Evolutionary conservation across 2,888 invertebrate genomes (phyloP).

Genomic region (Hanleya hanleyi): DNA sequence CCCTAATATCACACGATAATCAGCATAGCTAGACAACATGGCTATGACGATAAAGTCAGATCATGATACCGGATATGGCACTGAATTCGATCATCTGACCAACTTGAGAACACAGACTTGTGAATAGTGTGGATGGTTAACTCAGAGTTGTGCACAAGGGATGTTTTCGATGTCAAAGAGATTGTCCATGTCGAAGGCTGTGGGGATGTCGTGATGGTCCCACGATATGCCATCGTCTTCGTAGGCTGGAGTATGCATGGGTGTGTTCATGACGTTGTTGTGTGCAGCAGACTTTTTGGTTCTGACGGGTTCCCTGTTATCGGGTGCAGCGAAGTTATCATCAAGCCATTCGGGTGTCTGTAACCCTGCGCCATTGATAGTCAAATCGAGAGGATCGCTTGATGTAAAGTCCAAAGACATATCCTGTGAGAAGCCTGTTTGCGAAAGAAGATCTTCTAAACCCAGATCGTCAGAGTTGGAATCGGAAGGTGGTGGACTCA

Average conservation of each 20-base stretch:
- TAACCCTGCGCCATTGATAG: slow-evolving; percentile 68
- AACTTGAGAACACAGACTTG: no score
- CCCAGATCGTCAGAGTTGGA: slow-evolving; percentile 65
- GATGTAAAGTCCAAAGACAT: slow-evolving; percentile 50
- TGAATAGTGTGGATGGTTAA: no score
- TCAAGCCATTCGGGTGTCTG: slow-evolving; percentile 72
- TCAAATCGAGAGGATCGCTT: slow-evolving; percentile 66
- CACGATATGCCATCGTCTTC: slow-evolving; percentile 55
- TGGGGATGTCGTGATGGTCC: slow-evolving; percentile 60
- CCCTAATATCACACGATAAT: no score
- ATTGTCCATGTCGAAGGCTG: slow-evolving; percentile 69
- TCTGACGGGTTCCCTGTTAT: neutral
- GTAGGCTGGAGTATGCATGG: slow-evolving; percentile 56
- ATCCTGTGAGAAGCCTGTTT: slow-evolving; percentile 46
- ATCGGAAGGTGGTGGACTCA: slow-evolving; percentile 67
- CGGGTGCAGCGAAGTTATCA: slow-evolving; percentile 34
- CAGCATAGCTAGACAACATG: no score
- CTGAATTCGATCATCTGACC: no score
- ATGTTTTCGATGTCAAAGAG: slow-evolving; percentile 67
- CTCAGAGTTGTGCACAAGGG: slow-evolving; percentile 53
- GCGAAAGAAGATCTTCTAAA: slow-evolving; percentile 65
- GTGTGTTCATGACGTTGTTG: slow-evolving; percentile 59
- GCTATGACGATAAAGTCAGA: no score
- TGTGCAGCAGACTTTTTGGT: slow-evolving; percentile 33
- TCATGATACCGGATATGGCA: no score